Conservation (phyloP, 1,140 invertebrate genomes). For the Hylyphantes graminicola region DNA sequence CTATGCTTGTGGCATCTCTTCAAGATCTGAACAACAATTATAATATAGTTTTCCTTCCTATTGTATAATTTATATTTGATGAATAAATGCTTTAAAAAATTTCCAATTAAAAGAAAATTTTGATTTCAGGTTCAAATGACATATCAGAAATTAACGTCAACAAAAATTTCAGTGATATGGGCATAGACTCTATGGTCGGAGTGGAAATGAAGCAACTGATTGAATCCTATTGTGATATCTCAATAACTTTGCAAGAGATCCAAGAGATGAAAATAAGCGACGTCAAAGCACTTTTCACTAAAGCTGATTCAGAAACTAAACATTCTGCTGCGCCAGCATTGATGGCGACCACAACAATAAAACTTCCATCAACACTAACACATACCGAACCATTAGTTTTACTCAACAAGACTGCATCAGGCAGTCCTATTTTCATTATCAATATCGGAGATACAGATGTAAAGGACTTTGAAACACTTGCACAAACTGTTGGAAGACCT, state of each 20-base stretch:
- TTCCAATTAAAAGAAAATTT: no score
- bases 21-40: no score
- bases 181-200: slow-evolving; percentile 97
- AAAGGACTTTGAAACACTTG: neutral
- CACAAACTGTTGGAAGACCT: slow-evolving; percentile 1
- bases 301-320: neutral
- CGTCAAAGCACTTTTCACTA: slow-evolving; percentile 69
- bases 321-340: neutral
- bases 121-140: slow-evolving; percentile 7
- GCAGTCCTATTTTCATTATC: slow-evolving; percentile 11
- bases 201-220: slow-evolving; percentile 97
- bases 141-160: neutral
- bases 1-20: no score
- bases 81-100: no score
- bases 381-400: neutral
- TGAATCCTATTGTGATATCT: slow-evolving; percentile 89
- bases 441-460: slow-evolving; percentile 13
- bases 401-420: neutral
- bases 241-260: slow-evolving; percentile 89
- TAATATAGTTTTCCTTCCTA: no score
- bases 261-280: slow-evolving; percentile 80
- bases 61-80: no score
- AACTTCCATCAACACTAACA: neutral
- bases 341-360: neutral
- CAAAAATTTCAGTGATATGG: slow-evolving; percentile 86